Conservation (phyloP, 2,888 invertebrate genomes). For the Eudasyphora cyanicolor region DNA sequence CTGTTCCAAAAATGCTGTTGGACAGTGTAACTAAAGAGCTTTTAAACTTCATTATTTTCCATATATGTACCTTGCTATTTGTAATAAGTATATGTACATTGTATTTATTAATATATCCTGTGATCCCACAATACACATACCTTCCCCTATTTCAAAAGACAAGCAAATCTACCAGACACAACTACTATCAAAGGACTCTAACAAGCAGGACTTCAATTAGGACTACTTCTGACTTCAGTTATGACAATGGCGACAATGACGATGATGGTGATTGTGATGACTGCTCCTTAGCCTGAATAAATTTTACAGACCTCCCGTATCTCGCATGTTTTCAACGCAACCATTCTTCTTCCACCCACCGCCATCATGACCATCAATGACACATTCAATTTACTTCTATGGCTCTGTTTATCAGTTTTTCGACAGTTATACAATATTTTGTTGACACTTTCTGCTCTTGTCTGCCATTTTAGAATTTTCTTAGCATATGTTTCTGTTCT, state of each 20-base stretch:
- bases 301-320: too few relatives aligned
- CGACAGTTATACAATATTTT: neutral
- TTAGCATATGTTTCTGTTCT: neutral
- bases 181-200: too few relatives aligned
- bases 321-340: neutral
- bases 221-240: neutral
- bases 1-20: too few relatives aligned
- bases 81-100: too few relatives aligned
- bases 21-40: too few relatives aligned
- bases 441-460: slow-evolving; percentile 13
- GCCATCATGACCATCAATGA: neutral
- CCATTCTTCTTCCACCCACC: neutral
- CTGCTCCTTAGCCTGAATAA: neutral
- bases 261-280: neutral
- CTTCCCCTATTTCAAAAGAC: too few relatives aligned
- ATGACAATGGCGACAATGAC: neutral
- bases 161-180: too few relatives aligned
- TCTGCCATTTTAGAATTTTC: neutral
- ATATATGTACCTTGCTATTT: too few relatives aligned
- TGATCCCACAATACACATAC: too few relatives aligned
- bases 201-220: slow-evolving; percentile 5
- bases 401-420: neutral
- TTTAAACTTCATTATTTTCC: too few relatives aligned
- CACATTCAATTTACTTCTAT: neutral
- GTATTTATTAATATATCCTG: too few relatives aligned